Evolutionary conservation across 2,888 invertebrate genomes (phyloP).

Genomic region (Chirona hameri): DNA sequence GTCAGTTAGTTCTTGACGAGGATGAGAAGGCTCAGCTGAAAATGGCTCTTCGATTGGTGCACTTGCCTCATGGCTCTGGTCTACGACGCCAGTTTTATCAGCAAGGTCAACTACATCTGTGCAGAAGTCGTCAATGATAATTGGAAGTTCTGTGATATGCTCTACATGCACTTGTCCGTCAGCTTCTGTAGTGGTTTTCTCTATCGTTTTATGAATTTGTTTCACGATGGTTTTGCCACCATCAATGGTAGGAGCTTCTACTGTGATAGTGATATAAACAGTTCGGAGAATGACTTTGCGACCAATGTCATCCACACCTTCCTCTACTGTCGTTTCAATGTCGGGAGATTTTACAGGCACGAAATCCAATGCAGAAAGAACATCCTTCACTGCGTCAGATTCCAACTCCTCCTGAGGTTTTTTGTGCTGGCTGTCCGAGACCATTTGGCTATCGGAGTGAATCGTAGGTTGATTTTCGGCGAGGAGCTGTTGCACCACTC

Average conservation of each 20-base stretch:
- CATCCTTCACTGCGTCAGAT: background rate
- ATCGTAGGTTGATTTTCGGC: too few relatives aligned
- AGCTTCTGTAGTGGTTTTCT: background rate
- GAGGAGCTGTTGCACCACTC: too few relatives aligned
- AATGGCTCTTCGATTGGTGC: background rate
- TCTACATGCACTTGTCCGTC: background rate
- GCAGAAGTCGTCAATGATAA: background rate
- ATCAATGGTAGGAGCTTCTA: background rate
- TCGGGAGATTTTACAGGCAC: background rate
- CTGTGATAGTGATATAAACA: background rate
- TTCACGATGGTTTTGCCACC: background rate
- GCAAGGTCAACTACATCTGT: background rate
- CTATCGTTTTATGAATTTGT: background rate
- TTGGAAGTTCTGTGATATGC: background rate
- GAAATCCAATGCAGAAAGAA: background rate
- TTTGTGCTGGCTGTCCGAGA: background rate
- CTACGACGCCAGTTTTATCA: background rate
- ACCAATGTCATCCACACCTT: background rate
- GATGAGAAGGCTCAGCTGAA: background rate
- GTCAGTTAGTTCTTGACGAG: background rate
- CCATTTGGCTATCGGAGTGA: background rate
- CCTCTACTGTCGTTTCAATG: background rate
- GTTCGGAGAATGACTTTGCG: background rate
- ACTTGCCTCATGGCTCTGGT: background rate
- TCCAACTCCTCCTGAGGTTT: background rate